phyloP scores from a whole-genome alignment of 2,113 vertebrate species.

The Esox niger region DNA sequence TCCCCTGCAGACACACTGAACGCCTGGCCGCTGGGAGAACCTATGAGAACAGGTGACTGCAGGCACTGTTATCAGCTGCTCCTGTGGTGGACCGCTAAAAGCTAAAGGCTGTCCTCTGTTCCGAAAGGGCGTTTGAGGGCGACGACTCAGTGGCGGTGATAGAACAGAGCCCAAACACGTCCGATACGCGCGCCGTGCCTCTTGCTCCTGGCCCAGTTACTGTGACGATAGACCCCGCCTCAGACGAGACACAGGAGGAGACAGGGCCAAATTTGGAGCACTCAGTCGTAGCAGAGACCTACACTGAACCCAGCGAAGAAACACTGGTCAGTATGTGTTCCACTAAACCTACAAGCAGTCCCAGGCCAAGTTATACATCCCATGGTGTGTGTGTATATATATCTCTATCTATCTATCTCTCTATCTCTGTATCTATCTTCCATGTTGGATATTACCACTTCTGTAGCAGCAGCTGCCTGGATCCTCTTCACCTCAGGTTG shows the following conservation, averaged over 20 bases:
- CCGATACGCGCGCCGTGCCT: constrained; percentile 58
- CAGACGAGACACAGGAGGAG: constrained; percentile 46
- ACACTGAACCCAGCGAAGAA: constrained; percentile 60
- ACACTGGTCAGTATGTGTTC: constrained; percentile 56
- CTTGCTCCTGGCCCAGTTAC: constrained; percentile 55
- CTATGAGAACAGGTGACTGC: constrained; percentile 74
- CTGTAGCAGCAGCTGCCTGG: not conserved
- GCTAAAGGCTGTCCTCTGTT: not conserved
- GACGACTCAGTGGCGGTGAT: constrained; percentile 64
- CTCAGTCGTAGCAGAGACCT: constrained; percentile 62
- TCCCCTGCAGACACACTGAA: constrained; percentile 57
- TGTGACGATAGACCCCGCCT: constrained; percentile 62
- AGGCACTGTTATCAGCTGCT: not conserved
- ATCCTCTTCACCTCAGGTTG: constrained; percentile 34
- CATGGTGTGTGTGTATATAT: no score
- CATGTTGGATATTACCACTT: not conserved
- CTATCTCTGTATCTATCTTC: no score
- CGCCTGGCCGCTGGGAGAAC: constrained; percentile 55
- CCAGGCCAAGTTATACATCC: not conserved
- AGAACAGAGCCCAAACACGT: constrained; percentile 61
- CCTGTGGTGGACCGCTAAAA: not conserved
- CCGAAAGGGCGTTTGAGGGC: constrained; percentile 73
- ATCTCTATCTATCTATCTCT: no score
- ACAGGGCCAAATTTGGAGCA: constrained; percentile 27
- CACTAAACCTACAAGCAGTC: not conserved